phyloP scores from a whole-genome alignment of 2,888 invertebrate species.

The Orchestes rusci region DNA sequence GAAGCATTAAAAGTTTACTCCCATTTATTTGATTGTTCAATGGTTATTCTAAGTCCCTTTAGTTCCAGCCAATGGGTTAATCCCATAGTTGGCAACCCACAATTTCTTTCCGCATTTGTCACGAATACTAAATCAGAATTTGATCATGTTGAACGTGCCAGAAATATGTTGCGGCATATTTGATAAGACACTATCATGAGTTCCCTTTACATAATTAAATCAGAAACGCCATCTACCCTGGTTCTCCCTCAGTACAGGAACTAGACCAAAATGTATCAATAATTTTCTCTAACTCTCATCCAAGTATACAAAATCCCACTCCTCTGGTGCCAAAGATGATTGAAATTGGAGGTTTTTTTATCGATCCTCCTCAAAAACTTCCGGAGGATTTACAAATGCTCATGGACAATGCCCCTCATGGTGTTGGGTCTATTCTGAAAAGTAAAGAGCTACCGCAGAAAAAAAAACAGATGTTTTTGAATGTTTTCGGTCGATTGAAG shows the following conservation, averaged over 20 bases:
- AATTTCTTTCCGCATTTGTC: constrained; percentile 28
- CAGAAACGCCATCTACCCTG: constrained; percentile 27
- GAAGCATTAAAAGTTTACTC: constrained; percentile 45
- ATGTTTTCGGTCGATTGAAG: constrained; percentile 52
- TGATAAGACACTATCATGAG: constrained; percentile 23
- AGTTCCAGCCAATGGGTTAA: constrained; percentile 9
- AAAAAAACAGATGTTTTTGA: constrained; percentile 48
- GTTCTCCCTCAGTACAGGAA: constrained; percentile 27
- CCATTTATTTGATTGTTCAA: constrained; percentile 38
- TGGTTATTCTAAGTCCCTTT: constrained; percentile 40
- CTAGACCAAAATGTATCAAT: constrained; percentile 32
- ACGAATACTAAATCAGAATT: too few relatives aligned
- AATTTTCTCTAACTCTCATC: constrained; percentile 42
- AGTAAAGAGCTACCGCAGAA: constrained; percentile 48
- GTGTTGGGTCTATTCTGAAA: constrained; percentile 51
- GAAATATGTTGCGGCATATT: constrained; percentile 18
- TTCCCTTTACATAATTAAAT: constrained; percentile 26
- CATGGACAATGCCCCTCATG: constrained; percentile 29
- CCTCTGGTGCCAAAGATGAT: too few relatives aligned
- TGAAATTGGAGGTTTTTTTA: constrained; percentile 52
- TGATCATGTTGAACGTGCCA: too few relatives aligned
- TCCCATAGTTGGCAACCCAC: constrained; percentile 7
- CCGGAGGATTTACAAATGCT: constrained; percentile 30
- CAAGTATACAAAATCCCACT: constrained; percentile 44
- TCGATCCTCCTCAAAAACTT: constrained; percentile 31